Conservation (phyloP, 1,140 invertebrate species). For the Drosophila kurseongensis region DNA sequence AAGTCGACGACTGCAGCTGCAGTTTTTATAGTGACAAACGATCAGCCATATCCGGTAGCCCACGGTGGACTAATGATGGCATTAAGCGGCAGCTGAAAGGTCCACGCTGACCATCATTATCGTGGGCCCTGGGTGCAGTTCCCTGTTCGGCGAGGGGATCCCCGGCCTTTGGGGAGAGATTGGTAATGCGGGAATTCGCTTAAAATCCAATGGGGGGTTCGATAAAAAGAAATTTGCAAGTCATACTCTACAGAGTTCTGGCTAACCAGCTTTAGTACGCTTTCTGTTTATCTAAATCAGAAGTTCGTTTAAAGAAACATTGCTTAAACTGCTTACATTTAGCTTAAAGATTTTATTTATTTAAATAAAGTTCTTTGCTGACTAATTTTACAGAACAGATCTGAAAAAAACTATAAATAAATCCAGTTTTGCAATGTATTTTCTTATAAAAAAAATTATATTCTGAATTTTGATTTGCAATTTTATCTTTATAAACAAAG, state of each 20-base stretch:
- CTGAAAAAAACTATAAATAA: no score
- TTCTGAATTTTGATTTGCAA: no score
- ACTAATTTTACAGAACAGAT: no score
- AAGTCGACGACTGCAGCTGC: slow-evolving; percentile 32
- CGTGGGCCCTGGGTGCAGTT: background rate
- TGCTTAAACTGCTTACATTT: background rate
- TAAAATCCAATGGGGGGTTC: background rate
- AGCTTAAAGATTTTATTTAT: background rate
- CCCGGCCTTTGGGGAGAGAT: background rate
- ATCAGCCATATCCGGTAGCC: slow-evolving; percentile 81
- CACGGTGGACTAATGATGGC: slow-evolving; percentile 72
- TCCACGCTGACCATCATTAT: slow-evolving; percentile 26
- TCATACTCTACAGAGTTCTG: background rate
- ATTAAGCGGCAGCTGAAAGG: slow-evolving; percentile 68
- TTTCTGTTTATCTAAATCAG: background rate
- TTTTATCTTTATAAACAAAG: no score
- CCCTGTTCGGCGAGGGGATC: slow-evolving; percentile 1
- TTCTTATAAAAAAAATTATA: no score
- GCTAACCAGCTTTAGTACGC: background rate
- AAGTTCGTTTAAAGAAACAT: background rate
- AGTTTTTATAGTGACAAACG: slow-evolving; percentile 73
- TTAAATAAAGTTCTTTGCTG: background rate
- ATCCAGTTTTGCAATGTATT: background rate
- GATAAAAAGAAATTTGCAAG: slow-evolving; percentile 13
- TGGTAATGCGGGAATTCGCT: background rate